Conservation (phyloP, 1,140 invertebrate genomes). For the Delia radicum region DNA sequence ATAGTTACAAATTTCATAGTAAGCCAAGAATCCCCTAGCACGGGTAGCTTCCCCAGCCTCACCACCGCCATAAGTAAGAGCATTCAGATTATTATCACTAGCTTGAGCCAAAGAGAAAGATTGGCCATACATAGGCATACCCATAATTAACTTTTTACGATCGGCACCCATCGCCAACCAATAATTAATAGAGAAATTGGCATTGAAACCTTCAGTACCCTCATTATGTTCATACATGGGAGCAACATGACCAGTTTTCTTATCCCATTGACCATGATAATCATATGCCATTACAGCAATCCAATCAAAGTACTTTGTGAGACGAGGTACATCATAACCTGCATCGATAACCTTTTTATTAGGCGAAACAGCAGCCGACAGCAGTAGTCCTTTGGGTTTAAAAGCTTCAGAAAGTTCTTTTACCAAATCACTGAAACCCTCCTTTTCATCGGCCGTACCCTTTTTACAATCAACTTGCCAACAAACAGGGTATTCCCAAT, state of each 20-base stretch:
- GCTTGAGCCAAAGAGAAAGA: slow-evolving; percentile 74
- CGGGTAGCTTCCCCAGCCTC: slow-evolving; percentile 78
- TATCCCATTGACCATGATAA: slow-evolving; percentile 83
- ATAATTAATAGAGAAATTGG: slow-evolving; percentile 81
- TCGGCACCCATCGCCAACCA: slow-evolving; percentile 78
- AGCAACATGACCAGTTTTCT: slow-evolving; percentile 79
- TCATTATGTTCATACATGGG: slow-evolving; percentile 73
- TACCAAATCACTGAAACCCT: slow-evolving; percentile 70
- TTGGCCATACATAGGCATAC: slow-evolving; percentile 83
- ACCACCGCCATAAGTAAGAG: slow-evolving; percentile 72
- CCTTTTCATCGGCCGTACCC: slow-evolving; percentile 73
- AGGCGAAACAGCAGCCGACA: slow-evolving; percentile 82
- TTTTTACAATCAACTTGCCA: slow-evolving; percentile 84
- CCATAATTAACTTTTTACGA: slow-evolving; percentile 73
- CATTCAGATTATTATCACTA: slow-evolving; percentile 66
- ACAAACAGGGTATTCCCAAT: slow-evolving; percentile 91
- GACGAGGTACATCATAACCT: slow-evolving; percentile 73
- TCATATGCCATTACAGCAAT: slow-evolving; percentile 83
- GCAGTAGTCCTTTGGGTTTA: slow-evolving; percentile 66
- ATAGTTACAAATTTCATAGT: slow-evolving; percentile 81
- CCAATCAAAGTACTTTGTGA: slow-evolving; percentile 78
- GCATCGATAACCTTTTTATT: slow-evolving; percentile 79
- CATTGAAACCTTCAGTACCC: slow-evolving; percentile 74
- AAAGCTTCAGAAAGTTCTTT: slow-evolving; percentile 72
- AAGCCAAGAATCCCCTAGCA: slow-evolving; percentile 78